Conservation (phyloP, 2,888 invertebrate genomes). For the Yponomeuta sedellus region DNA sequence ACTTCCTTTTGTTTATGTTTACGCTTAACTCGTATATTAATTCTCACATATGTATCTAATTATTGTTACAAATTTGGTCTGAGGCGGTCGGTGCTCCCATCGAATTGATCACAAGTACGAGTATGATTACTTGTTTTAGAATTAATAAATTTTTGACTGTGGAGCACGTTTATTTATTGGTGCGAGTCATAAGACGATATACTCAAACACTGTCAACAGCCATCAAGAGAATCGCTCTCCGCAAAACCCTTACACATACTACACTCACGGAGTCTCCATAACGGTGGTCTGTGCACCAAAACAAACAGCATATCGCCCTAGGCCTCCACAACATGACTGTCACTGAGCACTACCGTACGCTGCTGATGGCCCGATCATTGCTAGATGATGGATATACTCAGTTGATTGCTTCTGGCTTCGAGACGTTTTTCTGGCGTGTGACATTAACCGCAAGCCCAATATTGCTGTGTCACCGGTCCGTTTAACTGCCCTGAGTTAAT, state of each 20-base stretch:
- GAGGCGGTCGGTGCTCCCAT: no score
- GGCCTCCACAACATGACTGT: neutral
- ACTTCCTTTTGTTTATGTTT: no score
- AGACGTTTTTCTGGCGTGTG: conserved; percentile 10
- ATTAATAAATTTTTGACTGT: no score
- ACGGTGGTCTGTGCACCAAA: neutral
- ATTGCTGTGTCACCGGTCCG: neutral
- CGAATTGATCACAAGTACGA: no score
- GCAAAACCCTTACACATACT: neutral
- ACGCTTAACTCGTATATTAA: no score
- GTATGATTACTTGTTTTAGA: no score
- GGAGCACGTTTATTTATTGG: no score
- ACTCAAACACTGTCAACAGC: neutral
- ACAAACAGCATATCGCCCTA: neutral
- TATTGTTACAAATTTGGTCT: no score
- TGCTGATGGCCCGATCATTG: conserved; percentile 5
- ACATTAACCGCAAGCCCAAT: conserved; percentile 7
- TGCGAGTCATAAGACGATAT: neutral
- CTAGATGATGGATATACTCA: conserved; percentile 11
- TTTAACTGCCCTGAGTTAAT: neutral
- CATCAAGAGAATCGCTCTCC: neutral
- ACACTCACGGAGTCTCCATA: neutral
- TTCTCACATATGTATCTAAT: no score
- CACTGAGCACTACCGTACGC: neutral
- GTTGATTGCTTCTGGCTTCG: conserved; percentile 8